phyloP scores from a whole-genome alignment of 2,113 vertebrate genomes.

The Melozone crissalis region DNA sequence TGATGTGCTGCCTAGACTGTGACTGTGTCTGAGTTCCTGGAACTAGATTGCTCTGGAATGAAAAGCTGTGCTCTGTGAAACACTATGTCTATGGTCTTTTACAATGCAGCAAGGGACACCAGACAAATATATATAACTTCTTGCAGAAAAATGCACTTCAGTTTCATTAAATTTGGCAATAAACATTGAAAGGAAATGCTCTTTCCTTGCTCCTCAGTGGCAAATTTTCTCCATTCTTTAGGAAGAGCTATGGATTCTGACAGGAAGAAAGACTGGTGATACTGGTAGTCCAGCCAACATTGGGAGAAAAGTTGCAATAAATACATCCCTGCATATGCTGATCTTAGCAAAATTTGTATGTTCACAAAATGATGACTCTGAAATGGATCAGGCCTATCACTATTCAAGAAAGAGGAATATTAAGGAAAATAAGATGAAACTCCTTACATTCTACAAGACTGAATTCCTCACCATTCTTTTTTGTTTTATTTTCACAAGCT shows the following conservation, averaged over 20 bases:
- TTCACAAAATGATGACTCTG: not conserved
- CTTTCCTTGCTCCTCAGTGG: not conserved
- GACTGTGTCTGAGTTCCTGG: not conserved
- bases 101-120: not conserved
- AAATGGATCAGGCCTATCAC: not conserved
- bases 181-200: not conserved
- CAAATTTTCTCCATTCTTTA: not conserved
- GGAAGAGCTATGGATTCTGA: not conserved
- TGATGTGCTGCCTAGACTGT: not conserved
- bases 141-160: not conserved
- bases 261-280: not conserved
- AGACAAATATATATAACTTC: not conserved
- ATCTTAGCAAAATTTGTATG: not conserved
- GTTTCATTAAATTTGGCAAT: not conserved
- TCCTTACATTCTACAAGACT: not conserved
- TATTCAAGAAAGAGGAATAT: not conserved
- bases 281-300: not conserved
- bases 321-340: not conserved
- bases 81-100: not conserved
- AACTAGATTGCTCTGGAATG: not conserved
- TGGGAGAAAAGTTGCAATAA: not conserved
- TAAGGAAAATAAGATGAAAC: not conserved
- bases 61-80: not conserved
- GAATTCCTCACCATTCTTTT: not conserved
- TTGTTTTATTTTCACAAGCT: not conserved